Conservation (phyloP, 2,113 vertebrate genomes). For the Ictalurus punctatus region DNA sequence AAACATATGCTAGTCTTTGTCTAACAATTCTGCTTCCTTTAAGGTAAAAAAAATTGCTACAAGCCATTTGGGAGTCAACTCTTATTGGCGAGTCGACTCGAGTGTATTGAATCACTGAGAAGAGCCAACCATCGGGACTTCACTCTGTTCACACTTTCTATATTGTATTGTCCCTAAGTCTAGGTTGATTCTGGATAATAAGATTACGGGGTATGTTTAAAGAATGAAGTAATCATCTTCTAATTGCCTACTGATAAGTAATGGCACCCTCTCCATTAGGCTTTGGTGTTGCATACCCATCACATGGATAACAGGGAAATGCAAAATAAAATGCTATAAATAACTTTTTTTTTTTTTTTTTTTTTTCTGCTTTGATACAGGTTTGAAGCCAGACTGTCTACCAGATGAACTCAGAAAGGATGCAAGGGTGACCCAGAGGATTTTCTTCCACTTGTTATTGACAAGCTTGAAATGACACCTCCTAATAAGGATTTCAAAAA, state of each 20-base stretch:
- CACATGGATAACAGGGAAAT: not conserved
- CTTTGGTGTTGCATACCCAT: not conserved
- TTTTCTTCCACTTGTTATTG: not conserved
- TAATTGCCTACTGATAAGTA: not conserved
- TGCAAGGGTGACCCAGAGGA: not conserved
- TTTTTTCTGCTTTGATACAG: conserved; percentile 8
- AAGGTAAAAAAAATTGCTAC: not conserved
- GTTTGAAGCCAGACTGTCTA: not conserved
- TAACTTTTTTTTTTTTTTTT: not conserved
- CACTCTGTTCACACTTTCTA: not conserved
- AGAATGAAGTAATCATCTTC: not conserved
- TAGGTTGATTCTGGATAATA: not conserved
- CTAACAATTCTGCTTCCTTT: not conserved
- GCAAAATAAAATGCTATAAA: not conserved
- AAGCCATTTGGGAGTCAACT: not conserved
- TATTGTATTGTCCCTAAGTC: not conserved
- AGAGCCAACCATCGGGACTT: not conserved
- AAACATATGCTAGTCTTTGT: not conserved
- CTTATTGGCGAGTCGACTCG: not conserved
- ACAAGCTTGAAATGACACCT: not conserved
- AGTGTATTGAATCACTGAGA: not conserved
- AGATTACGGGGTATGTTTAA: not conserved
- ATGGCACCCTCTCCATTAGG: not conserved
- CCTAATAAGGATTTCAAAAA: not conserved
- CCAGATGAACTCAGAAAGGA: not conserved